Conservation (phyloP, 2,888 invertebrate species). For the Macrophya alboannulata region DNA sequence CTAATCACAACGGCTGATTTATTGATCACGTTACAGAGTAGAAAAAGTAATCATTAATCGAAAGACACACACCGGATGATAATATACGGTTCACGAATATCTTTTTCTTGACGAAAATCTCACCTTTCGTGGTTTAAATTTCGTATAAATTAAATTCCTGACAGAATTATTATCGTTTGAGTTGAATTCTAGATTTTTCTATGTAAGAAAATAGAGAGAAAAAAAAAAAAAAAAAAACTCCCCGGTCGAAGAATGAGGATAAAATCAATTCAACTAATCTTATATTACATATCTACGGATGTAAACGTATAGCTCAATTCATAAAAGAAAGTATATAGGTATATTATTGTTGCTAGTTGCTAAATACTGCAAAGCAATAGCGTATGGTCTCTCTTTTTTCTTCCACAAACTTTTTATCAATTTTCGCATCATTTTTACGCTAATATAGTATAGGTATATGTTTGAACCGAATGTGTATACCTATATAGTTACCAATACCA, state of each 20-base stretch:
- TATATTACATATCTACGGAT: background rate
- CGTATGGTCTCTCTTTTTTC: background rate
- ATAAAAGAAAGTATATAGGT: constrained; percentile 1
- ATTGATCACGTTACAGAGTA: background rate
- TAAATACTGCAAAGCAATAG: background rate
- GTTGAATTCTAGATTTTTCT: too few species aligned
- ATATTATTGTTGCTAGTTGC: background rate
- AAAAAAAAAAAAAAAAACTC: background rate
- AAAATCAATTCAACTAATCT: background rate
- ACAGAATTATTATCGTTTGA: background rate
- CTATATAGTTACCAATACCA: background rate
- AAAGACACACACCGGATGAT: too few species aligned
- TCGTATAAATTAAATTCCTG: background rate
- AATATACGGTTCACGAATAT: background rate
- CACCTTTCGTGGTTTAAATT: background rate
- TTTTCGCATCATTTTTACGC: background rate
- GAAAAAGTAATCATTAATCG: background rate
- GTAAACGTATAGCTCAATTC: constrained; percentile 27
- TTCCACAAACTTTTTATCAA: background rate
- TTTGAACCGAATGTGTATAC: background rate
- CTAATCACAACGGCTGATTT: background rate
- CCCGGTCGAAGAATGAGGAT: background rate
- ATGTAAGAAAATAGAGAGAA: too few species aligned
- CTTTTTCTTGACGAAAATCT: background rate
- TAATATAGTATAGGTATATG: background rate